These are phyloP conservation scores for Araneus ventricosus DNA, from an alignment of 1,140 invertebrate genomes.

Conservation along the genomic window DNA sequence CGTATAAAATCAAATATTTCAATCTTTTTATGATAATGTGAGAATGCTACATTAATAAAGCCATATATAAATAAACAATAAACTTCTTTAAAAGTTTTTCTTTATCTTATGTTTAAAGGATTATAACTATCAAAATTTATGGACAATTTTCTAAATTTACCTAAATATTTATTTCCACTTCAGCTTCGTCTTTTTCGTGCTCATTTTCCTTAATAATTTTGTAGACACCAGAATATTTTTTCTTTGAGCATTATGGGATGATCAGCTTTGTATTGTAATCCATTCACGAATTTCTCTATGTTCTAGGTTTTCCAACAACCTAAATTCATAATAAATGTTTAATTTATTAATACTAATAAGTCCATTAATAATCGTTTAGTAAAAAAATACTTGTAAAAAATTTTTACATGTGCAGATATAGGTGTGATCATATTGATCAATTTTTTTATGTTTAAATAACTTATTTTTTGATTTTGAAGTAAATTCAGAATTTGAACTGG, in stretches of 20 bases:
- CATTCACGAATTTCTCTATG: slow-evolving; percentile 89
- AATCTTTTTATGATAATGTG: too few species aligned
- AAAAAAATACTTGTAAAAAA: too few species aligned
- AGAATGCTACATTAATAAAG: too few species aligned
- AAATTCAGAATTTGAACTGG: too few species aligned
- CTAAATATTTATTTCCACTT: slow-evolving; percentile 85
- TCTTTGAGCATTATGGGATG: slow-evolving; percentile 82
- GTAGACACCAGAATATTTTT: slow-evolving; percentile 79
- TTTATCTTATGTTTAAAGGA: background rate
- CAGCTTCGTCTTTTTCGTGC: slow-evolving; percentile 82
- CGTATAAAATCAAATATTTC: too few species aligned
- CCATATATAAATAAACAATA: background rate
- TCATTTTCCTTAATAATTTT: slow-evolving; percentile 81
- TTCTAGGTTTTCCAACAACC: slow-evolving; percentile 78
- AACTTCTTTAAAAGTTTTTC: background rate
- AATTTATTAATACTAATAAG: background rate
- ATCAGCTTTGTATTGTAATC: slow-evolving; percentile 94
- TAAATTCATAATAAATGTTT: background rate
- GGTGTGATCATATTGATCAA: too few species aligned
- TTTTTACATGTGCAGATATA: too few species aligned
- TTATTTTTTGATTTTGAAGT: too few species aligned
- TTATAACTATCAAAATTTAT: too few species aligned
- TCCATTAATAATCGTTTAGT: too few species aligned
- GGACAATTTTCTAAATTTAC: slow-evolving; percentile 78
- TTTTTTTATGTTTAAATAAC: too few species aligned